Conservation (phyloP, 2,888 invertebrate genomes). For the Limenitis camilla region DNA sequence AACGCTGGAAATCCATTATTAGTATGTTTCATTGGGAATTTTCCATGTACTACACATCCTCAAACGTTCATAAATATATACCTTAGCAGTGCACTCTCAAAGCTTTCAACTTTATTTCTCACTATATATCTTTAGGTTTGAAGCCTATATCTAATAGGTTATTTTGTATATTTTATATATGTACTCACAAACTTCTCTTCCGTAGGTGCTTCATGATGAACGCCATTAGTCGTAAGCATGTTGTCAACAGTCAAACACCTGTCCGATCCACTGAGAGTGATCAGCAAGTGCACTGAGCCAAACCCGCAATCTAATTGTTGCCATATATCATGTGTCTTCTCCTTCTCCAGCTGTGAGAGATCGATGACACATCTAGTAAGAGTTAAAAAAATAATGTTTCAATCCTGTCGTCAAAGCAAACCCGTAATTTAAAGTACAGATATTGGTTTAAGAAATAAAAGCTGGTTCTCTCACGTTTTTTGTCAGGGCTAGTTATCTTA, state of each 20-base stretch:
- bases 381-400: not conserved
- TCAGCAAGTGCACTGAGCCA: conserved; percentile 55
- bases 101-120: not conserved
- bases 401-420: too few species aligned
- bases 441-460: too few species aligned
- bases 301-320: conserved; percentile 60
- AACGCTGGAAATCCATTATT: too few species aligned
- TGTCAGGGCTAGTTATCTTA: too few species aligned
- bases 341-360: conserved; percentile 55
- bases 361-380: conserved; percentile 53
- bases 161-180: not conserved
- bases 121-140: too few species aligned
- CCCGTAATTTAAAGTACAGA: too few species aligned
- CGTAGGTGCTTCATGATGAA: conserved; percentile 36
- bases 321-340: conserved; percentile 65
- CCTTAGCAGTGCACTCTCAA: not conserved
- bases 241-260: conserved; percentile 41
- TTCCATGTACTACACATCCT: too few species aligned
- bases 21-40: too few species aligned
- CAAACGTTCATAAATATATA: not conserved
- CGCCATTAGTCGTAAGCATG: conserved; percentile 52
- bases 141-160: too few species aligned
- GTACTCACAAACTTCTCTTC: conserved; percentile 55
- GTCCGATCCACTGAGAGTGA: conserved; percentile 52
- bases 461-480: too few species aligned